A percentile compares a stretch with the other conserved stretches of the same genome.
These are phyloP conservation scores for Ctenoplectra terminalis DNA, from an alignment of 1,140 invertebrate genomes.

Conservation along the genomic window DNA sequence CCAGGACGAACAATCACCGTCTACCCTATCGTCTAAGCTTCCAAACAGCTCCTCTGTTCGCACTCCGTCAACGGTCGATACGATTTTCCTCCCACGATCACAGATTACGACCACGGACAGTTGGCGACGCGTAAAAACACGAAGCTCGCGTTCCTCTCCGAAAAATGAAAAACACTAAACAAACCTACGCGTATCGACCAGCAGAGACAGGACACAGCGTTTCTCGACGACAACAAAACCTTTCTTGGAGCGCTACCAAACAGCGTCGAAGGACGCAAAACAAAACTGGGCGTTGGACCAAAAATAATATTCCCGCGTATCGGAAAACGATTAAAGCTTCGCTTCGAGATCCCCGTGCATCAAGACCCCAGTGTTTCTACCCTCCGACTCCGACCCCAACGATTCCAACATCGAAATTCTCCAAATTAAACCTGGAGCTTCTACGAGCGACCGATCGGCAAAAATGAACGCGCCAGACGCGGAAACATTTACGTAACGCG, in stretches of 20 bases:
- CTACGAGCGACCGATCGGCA: neutral
- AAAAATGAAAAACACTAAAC: neutral
- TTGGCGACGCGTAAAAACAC: neutral
- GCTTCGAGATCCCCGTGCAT: neutral
- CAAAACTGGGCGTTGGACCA: conserved; percentile 54
- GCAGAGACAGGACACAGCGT: neutral
- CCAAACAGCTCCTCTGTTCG: neutral
- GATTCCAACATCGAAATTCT: neutral
- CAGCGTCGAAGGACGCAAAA: conserved; percentile 3
- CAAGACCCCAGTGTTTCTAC: neutral
- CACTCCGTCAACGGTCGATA: neutral
- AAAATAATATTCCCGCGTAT: conserved; percentile 12
- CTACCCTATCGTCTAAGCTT: neutral
- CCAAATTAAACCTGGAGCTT: no score
- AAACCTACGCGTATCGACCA: neutral
- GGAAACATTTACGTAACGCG: conserved; percentile 46
- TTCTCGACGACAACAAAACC: neutral
- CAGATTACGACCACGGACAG: neutral
- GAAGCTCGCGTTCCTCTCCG: neutral
- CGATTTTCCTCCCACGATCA: conserved; percentile 23
- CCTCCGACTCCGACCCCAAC: neutral
- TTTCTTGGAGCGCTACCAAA: conserved; percentile 24
- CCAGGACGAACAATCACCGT: no score
- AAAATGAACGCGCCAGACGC: conserved; percentile 30
- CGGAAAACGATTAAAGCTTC: neutral